Evolutionary conservation across 2,888 invertebrate species (phyloP), one percentile per base, ranked within the genome.

Genomic region (Heterodera filipjevi): DNA sequence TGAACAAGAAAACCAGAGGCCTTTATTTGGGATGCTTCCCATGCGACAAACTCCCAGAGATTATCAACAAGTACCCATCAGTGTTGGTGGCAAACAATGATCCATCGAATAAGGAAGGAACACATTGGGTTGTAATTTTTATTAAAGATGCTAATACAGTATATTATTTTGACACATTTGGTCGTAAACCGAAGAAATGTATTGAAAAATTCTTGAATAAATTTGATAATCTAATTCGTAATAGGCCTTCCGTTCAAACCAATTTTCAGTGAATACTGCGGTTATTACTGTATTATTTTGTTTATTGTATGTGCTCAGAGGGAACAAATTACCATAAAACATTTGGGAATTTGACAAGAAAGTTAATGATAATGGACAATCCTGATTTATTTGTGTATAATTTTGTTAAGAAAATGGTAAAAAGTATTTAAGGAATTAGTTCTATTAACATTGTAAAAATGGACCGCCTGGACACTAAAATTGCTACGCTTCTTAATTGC

Each of bases 381-480:
- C 32, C 39, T 71, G 71, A n/a, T 32, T 46, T 27, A 14, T 76
- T 27, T 71, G 35, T 68, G 44, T 27, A n/a, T 22, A 76, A 76
- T 39, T 39, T 66, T 27, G 33, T 27, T 66, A 73, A 76, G 33
- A 49, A 14, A 76, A 66, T 39, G 14, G 2, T 39, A 71, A 64
- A 71, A 64, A 66, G 30, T 22, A 72, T 53, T 53, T 53, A 72
- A 59, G 39, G 32, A 72, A 72, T 22, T n/a, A 12, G 8, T 32
- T 53, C 10, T 66, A 49, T 49, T 49, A 16, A 12, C 16, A 16
- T 10, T 14, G 16, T 12, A 49, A 70, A 66, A 12, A 75, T 49
- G 46, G 46, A 49, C 19, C 46, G 46, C 6, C 16, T 49, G 3
- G 46, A 49, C 46, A 49, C 46, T 2, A 14, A 10, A 49, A 49